Conservation (phyloP, 2,888 invertebrate species). For the Polylopha cassiicola region DNA sequence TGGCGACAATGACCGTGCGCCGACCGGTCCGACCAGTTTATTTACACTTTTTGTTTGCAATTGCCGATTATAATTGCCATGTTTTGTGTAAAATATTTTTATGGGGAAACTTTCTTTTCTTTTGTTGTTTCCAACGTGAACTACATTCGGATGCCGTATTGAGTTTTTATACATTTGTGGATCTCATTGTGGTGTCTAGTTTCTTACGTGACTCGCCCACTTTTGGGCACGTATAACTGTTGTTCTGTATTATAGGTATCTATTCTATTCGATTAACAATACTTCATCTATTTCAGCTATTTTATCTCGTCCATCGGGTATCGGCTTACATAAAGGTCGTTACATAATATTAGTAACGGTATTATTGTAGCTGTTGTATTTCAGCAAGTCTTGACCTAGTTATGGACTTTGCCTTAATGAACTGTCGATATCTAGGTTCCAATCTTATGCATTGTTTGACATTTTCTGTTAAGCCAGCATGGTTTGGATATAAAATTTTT, state of each 20-base stretch:
- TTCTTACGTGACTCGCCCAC: conserved; percentile 17
- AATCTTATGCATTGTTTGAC: too few species aligned
- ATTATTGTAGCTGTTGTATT: conserved; percentile 4
- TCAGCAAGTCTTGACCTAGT: conserved; percentile 4
- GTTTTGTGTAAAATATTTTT: conserved; percentile 20
- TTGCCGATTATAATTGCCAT: conserved; percentile 23
- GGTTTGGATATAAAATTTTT: too few species aligned
- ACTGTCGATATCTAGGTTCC: too few species aligned
- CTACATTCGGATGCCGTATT: conserved; percentile 8
- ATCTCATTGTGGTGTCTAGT: too few species aligned
- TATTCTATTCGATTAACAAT: conserved; percentile 9
- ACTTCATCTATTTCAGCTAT: conserved; percentile 9
- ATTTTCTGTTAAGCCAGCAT: too few species aligned
- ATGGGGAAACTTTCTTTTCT: conserved; percentile 18
- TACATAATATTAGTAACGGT: conserved; percentile 8
- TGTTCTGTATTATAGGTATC: conserved; percentile 12
- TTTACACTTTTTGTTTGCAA: conserved; percentile 39
- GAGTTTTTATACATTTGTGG: too few species aligned
- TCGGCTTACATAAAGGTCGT: conserved; percentile 15
- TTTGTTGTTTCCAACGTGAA: conserved; percentile 14
- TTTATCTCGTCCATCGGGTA: conserved; percentile 10
- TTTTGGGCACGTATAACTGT: conserved; percentile 15
- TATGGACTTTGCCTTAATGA: too few species aligned
- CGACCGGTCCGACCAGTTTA: conserved; percentile 54
- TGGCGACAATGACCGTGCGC: conserved; percentile 58